Evolutionary conservation across 1,140 invertebrate genomes (phyloP).

Genomic region (Apolygus lucorum): DNA sequence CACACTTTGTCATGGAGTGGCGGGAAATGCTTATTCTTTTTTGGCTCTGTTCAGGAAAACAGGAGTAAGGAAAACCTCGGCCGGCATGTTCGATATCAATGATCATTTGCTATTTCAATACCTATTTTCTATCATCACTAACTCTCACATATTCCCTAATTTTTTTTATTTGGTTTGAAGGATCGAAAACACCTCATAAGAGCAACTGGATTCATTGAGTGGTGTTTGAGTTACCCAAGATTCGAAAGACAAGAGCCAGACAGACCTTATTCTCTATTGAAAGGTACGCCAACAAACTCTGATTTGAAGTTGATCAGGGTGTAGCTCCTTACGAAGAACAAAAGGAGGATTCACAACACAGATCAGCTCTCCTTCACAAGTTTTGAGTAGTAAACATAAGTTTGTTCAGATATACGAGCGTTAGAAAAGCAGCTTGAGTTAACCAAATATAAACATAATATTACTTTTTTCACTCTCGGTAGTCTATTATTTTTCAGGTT

Average conservation of each 20-base stretch:
- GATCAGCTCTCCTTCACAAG: background rate
- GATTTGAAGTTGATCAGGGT: too few species aligned
- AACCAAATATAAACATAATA: too few species aligned
- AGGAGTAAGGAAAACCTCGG: slow-evolving; percentile 44
- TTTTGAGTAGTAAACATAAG: too few species aligned
- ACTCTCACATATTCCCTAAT: slow-evolving; percentile 32
- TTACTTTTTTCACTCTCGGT: too few species aligned
- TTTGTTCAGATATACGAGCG: too few species aligned
- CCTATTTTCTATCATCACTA: background rate
- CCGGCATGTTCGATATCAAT: background rate
- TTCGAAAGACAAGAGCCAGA: slow-evolving; percentile 61
- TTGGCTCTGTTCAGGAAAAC: slow-evolving; percentile 71
- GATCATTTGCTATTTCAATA: background rate
- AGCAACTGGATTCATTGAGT: slow-evolving; percentile 72
- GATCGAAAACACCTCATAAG: slow-evolving; percentile 62
- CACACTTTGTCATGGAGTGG: slow-evolving; percentile 83
- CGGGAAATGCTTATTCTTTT: slow-evolving; percentile 86
- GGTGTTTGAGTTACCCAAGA: slow-evolving; percentile 64
- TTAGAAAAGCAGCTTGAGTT: too few species aligned
- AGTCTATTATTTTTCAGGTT: too few species aligned
- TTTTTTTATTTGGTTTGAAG: slow-evolving; percentile 37
- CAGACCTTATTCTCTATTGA: slow-evolving; percentile 73
- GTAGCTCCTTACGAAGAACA: too few species aligned
- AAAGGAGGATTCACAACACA: too few species aligned
- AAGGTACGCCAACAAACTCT: too few species aligned